Conservation (phyloP, 2,113 vertebrate species). For the Morone saxatilis region DNA sequence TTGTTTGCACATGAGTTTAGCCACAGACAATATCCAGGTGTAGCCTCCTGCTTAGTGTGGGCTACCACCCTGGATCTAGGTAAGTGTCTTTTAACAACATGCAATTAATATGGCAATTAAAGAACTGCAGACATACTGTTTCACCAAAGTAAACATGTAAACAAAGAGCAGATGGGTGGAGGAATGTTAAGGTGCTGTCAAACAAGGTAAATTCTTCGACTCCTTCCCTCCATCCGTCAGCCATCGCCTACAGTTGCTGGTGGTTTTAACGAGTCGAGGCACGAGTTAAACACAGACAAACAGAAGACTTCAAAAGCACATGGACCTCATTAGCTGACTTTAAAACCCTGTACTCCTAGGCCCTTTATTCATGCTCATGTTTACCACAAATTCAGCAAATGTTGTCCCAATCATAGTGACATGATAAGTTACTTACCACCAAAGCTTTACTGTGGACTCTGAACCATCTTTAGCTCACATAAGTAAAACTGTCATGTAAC, state of each 20-base stretch:
- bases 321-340: constrained; percentile 30
- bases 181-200: background rate
- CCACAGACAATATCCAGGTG: background rate
- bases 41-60: background rate
- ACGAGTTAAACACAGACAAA: constrained; percentile 2
- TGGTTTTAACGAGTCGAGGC: constrained; percentile 24
- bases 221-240: constrained; percentile 13
- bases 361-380: background rate
- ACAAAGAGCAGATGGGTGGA: background rate
- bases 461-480: background rate
- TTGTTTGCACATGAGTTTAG: background rate
- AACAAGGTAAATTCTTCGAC: background rate
- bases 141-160: background rate
- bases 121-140: background rate
- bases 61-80: background rate
- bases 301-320: constrained; percentile 41
- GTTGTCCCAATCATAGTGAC: background rate
- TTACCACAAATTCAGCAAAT: constrained; percentile 25
- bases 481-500: no score
- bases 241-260: background rate
- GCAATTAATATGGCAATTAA: background rate
- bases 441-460: background rate
- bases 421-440: background rate
- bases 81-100: background rate
- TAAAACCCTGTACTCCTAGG: background rate